Base-by-base conservation (phyloP, 2,797 vertebrate genomes). In the Galago senegalensis region DNA sequence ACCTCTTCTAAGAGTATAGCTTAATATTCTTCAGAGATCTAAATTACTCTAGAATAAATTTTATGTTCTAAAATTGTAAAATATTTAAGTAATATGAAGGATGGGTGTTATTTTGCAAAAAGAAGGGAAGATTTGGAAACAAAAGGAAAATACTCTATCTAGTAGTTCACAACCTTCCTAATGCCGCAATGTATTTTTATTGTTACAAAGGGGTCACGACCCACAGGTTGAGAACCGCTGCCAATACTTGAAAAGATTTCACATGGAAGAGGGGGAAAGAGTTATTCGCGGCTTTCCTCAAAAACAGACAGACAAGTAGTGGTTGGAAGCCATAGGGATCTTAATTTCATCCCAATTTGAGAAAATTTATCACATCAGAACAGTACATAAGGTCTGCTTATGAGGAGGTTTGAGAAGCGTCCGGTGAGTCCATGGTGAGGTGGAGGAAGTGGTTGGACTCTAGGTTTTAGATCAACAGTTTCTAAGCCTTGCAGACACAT, bases 11-110 rank as follows among this genome's bases (percentile, higher is more conserved):
- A 76, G 43, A 75, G 17, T 60, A 25, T 69, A 34, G 49, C 49
- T 77, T 34, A 31, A 23, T 93, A 25, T 60, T 72, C 60, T 37
- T 29, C 63, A 37, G 31, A 60, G 53, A 72, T 93, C 10, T 72
- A 63, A 53, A 43, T 56, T 56, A 31, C 85, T 77, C 25, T 29
- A 80, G 60, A 77, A 49, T 23, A 94, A 34, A 83, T 73, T 87
- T 87, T 73, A 34, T 46, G 20, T 69, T 87, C 63, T 20, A 73
- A 97, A 73, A 79, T 56, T 43, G 29, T 77, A 86, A 92, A 58
- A 1, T 13, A 80, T 43, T 37, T 60, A 93, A 31, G 8, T 53
- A 61, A 73, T 53, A 90, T 49, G 25, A 75, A 29, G 18, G 89
- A 65, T 67, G 56, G 25, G 37, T 43, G 46, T 13, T 73, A 27